phyloP scores from a whole-genome alignment of 2,888 invertebrate genomes.

The Schizotus pectinicornis region DNA sequence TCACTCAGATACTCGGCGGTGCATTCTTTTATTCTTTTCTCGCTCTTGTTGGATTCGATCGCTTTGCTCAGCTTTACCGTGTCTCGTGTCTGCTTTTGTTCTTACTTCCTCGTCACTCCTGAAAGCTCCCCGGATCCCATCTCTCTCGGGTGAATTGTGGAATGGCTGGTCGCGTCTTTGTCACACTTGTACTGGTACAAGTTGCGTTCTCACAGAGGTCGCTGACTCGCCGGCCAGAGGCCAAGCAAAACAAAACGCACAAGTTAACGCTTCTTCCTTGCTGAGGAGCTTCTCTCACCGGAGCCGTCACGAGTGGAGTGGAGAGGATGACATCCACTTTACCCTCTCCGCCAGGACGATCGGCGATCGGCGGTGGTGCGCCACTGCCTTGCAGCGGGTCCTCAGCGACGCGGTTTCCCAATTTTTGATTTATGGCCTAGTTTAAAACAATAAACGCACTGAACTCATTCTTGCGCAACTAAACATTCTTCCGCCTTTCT shows the following conservation, averaged over 20 bases:
- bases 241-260: constrained; percentile 58
- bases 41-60: constrained; percentile 54
- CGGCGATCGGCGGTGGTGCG: background rate
- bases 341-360: background rate
- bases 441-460: constrained; percentile 37
- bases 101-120: constrained; percentile 51
- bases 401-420: constrained; percentile 33
- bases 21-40: constrained; percentile 55
- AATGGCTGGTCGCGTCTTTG: constrained; percentile 62
- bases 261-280: constrained; percentile 50
- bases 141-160: constrained; percentile 63
- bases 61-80: constrained; percentile 52
- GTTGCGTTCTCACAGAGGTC: constrained; percentile 59
- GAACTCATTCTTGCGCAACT: constrained; percentile 35
- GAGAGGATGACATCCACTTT: background rate
- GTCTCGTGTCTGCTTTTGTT: constrained; percentile 57
- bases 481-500: constrained; percentile 41
- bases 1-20: constrained; percentile 27
- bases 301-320: background rate
- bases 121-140: constrained; percentile 45
- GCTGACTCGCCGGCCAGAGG: constrained; percentile 58
- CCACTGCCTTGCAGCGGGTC: background rate
- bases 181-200: constrained; percentile 52
- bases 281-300: background rate
- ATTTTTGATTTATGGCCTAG: constrained; percentile 40